Evolutionary conservation across 92 coral and sea anemone genomes (phyloP), one percentile per base, ranked within the genome.

Genomic region (Phenganax subtilis): DNA sequence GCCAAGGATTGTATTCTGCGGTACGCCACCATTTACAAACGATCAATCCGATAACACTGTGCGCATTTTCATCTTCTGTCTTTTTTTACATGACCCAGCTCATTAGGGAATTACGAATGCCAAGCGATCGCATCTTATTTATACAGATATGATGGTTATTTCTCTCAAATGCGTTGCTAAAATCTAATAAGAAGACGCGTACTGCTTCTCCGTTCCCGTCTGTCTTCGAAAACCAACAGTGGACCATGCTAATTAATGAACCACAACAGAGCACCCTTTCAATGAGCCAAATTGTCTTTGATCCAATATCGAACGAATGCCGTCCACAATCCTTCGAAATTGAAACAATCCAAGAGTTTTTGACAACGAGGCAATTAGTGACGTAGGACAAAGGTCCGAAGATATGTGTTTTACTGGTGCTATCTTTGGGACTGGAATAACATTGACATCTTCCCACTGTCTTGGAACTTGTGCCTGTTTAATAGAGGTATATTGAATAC

Each of bases 401-500:
- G 65, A 75, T 75, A 75, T 54, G 47, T 61, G 55, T 79, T 59
- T 79, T 25, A 79, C 83, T 6, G 83, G 55, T 54, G 58, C 29
- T 79, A 58, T 59, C 73, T 79, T 79, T 9, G 54, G 83, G 17
- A 62, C 54, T 27, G 83, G 83, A 62, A 79, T 79, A 51, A 79
- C 54, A 60, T 59, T 79, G 59, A 72, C 74, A n/a, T 59, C 72
- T 20, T 79, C 59, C 83, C 83, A 62, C 57, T 80, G 83, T 27
- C 44, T 77, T 77, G 74, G 82, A 71, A 77, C 73, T 59, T 77
- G 52, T 15, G 82, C 71, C 67, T 77, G 75, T 60, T n/a, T 31
- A 51, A 62, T 80, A 51, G 83, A 80, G 52, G 83, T 51, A 31
- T 80, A 31, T 80, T 80, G 31, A 80, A 80, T 61, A 80, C 60